Conservation (phyloP, 2,113 vertebrate species). For the Marmota flaviventris region DNA sequence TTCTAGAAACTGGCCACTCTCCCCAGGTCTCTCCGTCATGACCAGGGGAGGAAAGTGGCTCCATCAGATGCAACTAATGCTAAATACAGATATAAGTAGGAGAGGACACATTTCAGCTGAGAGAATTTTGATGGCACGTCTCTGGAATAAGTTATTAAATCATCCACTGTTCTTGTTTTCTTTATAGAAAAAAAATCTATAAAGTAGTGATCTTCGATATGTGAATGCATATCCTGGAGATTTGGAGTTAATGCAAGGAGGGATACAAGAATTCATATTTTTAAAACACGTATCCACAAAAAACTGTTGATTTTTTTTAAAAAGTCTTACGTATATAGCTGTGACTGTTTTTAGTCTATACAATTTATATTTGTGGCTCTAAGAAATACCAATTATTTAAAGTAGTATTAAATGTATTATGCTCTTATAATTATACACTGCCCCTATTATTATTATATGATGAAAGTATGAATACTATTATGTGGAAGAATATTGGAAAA, state of each 20-base stretch:
- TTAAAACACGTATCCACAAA: not conserved
- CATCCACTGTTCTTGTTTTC: not conserved
- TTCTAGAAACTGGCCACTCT: not conserved
- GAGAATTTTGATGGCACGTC: not conserved
- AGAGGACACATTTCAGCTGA: conserved; percentile 1
- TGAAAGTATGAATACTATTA: conserved; percentile 6
- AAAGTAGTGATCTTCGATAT: not conserved
- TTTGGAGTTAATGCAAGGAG: conserved; percentile 7
- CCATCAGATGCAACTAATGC: not conserved
- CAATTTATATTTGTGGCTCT: not conserved
- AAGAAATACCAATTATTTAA: conserved; percentile 27
- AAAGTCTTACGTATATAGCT: not conserved
- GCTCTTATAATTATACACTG: not conserved
- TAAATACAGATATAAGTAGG: not conserved
- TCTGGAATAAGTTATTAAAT: not conserved
- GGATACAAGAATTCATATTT: not conserved
- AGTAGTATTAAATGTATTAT: conserved; percentile 7
- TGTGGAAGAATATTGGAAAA: not conserved
- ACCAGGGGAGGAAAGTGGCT: not conserved
- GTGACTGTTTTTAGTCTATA: not conserved
- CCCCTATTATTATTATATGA: not conserved
- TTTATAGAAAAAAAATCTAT: not conserved
- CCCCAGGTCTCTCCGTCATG: not conserved
- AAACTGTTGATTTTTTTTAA: not conserved
- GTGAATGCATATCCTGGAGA: not conserved